Percentiles rank a stretch among this genome's conserved stretches.
Evolutionary conservation across 2,888 invertebrate genomes (phyloP).

Genomic region (Marasmarcha lunaedactyla): DNA sequence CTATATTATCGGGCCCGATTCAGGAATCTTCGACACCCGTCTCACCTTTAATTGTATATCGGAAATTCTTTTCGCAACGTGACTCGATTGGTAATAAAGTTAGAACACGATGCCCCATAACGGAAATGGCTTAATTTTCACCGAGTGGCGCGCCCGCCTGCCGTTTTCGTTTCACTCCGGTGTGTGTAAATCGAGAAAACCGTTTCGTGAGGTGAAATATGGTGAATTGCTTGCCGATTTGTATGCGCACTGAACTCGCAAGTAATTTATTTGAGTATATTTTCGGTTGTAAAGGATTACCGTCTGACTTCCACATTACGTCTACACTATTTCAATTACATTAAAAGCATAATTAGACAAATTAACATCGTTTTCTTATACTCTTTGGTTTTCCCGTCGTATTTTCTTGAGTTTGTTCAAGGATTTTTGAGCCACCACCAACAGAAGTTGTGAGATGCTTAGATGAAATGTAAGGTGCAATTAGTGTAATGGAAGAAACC

Average conservation of each 20-base stretch:
- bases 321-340: slow-evolving; percentile 64
- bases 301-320: slow-evolving; percentile 18
- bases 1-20: slow-evolving; percentile 37
- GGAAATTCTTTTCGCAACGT: slow-evolving; percentile 55
- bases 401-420: slow-evolving; percentile 55
- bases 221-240: slow-evolving; percentile 51
- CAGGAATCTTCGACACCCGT: slow-evolving; percentile 39
- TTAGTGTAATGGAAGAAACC: slow-evolving; percentile 66
- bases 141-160: slow-evolving; percentile 27
- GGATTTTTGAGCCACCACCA: slow-evolving; percentile 32
- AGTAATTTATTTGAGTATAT: slow-evolving; percentile 64
- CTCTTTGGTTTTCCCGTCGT: slow-evolving; percentile 50
- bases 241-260: slow-evolving; percentile 53
- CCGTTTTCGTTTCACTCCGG: slow-evolving; percentile 24
- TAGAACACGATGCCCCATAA: slow-evolving; percentile 35
- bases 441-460: slow-evolving; percentile 56
- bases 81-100: slow-evolving; percentile 54
- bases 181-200: slow-evolving; percentile 51
- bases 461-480: slow-evolving; percentile 64
- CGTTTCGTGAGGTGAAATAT: slow-evolving; percentile 52
- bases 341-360: slow-evolving; percentile 68
- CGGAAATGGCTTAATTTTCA: slow-evolving; percentile 58
- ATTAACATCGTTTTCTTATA: slow-evolving; percentile 57
- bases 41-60: slow-evolving; percentile 57
- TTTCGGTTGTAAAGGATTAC: slow-evolving; percentile 49